Percentiles rank a stretch among this genome's conserved stretches.
Evolutionary conservation across 2,113 vertebrate genomes (phyloP).

Genomic region (Cephalopterus ornatus): DNA sequence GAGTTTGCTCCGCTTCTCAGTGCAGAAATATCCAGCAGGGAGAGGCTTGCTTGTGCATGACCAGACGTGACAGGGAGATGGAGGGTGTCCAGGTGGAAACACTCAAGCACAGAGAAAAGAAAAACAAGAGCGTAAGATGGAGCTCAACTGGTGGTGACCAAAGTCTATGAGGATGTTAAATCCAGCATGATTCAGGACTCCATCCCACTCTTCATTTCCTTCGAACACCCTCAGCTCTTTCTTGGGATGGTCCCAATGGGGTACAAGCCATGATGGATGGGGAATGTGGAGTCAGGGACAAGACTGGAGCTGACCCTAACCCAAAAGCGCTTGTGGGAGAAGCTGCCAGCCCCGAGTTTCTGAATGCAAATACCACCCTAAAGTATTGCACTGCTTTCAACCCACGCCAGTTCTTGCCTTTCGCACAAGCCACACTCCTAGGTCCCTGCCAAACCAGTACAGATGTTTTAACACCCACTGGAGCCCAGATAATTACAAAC

Average conservation of each 20-base stretch:
- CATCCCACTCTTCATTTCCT: not conserved
- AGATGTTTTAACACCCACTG: constrained; percentile 65
- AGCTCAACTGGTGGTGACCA: not conserved
- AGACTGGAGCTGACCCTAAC: not conserved
- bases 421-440: not conserved
- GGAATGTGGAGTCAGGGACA: not conserved
- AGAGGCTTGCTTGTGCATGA: not conserved
- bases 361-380: not conserved
- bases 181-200: not conserved
- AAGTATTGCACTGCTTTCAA: constrained; percentile 35
- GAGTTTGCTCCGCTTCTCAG: not conserved
- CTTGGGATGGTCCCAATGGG: not conserved
- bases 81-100: not conserved
- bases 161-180: not conserved
- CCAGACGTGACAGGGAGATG: not conserved
- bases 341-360: not conserved
- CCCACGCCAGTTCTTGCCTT: not conserved
- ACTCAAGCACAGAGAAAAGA: not conserved
- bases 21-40: not conserved
- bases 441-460: constrained; percentile 58
- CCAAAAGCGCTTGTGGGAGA: not conserved
- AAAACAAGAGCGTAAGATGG: not conserved
- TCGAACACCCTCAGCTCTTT: not conserved
- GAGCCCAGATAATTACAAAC: constrained; percentile 45
- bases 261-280: fast-evolving